Evolutionary conservation across 2,888 invertebrate species (phyloP).

Genomic region (Thereva nobilitata): DNA sequence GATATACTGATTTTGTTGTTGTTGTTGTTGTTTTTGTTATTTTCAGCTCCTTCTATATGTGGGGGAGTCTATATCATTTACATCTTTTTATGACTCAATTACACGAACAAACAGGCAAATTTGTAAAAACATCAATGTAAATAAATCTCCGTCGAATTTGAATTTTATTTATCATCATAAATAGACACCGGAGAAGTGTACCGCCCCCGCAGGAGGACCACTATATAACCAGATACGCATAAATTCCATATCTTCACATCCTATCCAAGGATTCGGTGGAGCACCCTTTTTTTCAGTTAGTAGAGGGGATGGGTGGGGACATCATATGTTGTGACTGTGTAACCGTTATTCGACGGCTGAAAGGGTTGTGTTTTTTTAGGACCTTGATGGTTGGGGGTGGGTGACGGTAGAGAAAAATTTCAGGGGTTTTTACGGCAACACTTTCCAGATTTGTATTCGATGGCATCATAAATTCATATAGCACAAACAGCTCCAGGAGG

Average conservation of each 20-base stretch:
- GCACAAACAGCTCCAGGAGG: not conserved
- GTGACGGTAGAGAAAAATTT: no score
- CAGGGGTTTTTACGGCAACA: constrained; percentile 15
- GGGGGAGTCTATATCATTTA: constrained; percentile 25
- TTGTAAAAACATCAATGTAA: constrained; percentile 34
- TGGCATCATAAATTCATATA: constrained; percentile 15
- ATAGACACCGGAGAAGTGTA: constrained; percentile 3
- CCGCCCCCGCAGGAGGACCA: not conserved
- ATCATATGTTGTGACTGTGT: constrained; percentile 14
- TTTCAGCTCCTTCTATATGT: no score
- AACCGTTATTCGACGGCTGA: constrained; percentile 20
- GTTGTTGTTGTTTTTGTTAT: no score
- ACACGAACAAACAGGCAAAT: constrained; percentile 36
- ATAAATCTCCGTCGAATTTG: constrained; percentile 35
- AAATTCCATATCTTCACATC: constrained; percentile 18
- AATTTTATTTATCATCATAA: constrained; percentile 36
- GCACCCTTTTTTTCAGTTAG: constrained; percentile 1
- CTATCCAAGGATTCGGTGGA: constrained; percentile 6
- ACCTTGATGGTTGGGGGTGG: not conserved
- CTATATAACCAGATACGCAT: constrained; percentile 13
- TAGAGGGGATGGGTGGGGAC: not conserved
- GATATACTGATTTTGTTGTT: no score
- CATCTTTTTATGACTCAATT: constrained; percentile 39
- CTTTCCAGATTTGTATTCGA: constrained; percentile 19
- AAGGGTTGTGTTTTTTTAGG: constrained; percentile 22